Evolutionary conservation across 2,888 invertebrate species (phyloP).

Genomic region (Leucophenga montana): DNA sequence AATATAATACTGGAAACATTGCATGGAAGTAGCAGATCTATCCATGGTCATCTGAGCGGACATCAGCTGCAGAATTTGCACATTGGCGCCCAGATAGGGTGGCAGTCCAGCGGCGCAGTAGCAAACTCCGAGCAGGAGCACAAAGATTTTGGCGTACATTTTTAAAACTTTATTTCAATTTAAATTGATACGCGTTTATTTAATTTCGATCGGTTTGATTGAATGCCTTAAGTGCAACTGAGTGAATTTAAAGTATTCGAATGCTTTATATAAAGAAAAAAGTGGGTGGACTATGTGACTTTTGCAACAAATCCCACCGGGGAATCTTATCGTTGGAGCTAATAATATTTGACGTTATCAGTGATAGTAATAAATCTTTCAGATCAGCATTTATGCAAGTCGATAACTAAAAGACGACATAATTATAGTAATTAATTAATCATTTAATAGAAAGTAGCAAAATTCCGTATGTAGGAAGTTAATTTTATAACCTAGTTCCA

Average conservation of each 20-base stretch:
- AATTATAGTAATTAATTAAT: too few species aligned
- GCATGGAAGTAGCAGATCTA: background rate
- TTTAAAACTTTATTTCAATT: conserved; percentile 18
- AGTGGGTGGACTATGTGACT: too few species aligned
- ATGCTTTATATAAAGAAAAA: too few species aligned
- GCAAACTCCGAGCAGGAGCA: conserved; percentile 36
- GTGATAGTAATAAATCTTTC: too few species aligned
- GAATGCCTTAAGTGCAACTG: background rate
- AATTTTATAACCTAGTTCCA: too few species aligned
- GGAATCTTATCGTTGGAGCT: too few species aligned
- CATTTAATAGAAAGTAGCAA: too few species aligned
- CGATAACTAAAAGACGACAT: too few species aligned
- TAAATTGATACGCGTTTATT: background rate
- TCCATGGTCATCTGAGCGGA: conserved; percentile 17
- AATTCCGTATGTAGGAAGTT: too few species aligned
- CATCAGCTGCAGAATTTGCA: conserved; percentile 38
- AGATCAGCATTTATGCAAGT: too few species aligned
- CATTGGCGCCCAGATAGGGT: conserved; percentile 15
- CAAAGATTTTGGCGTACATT: conserved; percentile 42
- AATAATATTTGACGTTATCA: too few species aligned
- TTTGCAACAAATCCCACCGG: too few species aligned
- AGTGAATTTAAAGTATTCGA: background rate
- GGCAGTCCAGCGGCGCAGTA: conserved; percentile 32
- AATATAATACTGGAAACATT: conserved; percentile 42
- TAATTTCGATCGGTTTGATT: background rate